A percentile compares a stretch with the other conserved stretches of the same genome.
Evolutionary conservation across 2,113 vertebrate species (phyloP).

Genomic region (Lasiurus borealis): DNA sequence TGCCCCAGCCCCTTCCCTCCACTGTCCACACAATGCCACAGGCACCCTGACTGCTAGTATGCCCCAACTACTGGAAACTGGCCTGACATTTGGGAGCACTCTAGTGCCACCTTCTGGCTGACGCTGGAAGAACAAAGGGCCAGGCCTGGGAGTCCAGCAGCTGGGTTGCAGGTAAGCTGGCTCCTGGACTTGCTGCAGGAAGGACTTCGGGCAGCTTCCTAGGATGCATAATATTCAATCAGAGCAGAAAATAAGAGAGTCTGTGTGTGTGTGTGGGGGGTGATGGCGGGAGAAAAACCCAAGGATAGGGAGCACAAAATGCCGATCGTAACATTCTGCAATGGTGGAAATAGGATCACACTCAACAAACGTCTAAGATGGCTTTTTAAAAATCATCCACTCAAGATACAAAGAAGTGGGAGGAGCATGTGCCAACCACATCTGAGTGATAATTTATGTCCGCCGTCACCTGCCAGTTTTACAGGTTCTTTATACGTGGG

Average conservation of each 20-base stretch:
- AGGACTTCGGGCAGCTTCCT: not conserved
- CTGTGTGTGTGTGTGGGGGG: too few relatives aligned
- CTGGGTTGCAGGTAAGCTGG: not conserved
- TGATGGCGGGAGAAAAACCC: not conserved
- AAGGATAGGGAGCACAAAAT: not conserved
- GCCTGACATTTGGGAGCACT: not conserved
- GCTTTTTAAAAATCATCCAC: not conserved
- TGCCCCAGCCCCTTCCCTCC: not conserved
- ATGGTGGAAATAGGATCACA: not conserved
- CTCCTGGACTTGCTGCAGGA: not conserved
- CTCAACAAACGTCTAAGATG: not conserved
- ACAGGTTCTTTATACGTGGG: not conserved
- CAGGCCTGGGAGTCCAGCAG: too few relatives aligned
- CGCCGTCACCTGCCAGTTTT: not conserved
- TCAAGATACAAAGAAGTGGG: not conserved
- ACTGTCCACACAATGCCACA: not conserved
- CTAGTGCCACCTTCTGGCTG: conserved; percentile 60
- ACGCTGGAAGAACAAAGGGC: not conserved
- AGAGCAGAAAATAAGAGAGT: not conserved
- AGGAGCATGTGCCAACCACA: not conserved
- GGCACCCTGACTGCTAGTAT: too few relatives aligned
- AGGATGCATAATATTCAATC: not conserved
- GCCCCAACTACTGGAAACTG: not conserved
- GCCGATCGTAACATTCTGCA: not conserved
- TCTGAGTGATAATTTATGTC: not conserved